Evolutionary conservation across 2,797 vertebrate species (phyloP).

Genomic region (Micrastur ruficollis): DNA sequence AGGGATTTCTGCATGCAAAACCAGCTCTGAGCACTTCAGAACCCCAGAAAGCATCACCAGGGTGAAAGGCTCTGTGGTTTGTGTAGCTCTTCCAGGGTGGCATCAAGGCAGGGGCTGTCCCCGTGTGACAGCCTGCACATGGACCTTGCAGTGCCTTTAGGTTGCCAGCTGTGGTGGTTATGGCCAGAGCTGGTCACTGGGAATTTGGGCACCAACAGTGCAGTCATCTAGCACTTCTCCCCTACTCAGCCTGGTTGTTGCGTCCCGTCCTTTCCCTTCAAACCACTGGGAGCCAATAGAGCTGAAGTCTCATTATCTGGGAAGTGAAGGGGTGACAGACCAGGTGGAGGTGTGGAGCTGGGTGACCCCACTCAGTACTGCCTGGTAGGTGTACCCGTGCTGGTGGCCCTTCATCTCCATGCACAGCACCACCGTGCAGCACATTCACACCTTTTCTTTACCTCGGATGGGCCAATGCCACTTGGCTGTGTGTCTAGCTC

Average conservation of each 20-base stretch:
- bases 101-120: not conserved
- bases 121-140: rapidly evolving
- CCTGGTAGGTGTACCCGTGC: not conserved
- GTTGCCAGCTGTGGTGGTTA: not conserved
- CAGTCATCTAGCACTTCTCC: not conserved
- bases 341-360: not conserved
- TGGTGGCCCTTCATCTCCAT: not conserved
- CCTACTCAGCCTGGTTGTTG: not conserved
- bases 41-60: not conserved
- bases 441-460: not conserved
- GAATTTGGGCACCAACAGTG: not conserved
- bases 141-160: not conserved
- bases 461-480: rapidly evolving
- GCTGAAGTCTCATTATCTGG: not conserved
- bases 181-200: not conserved
- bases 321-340: rapidly evolving
- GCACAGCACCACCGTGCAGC: not conserved
- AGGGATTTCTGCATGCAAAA: not conserved
- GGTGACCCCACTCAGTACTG: not conserved
- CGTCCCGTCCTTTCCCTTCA: not conserved
- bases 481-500: not conserved
- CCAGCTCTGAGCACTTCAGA: not conserved
- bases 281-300: not conserved
- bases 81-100: not conserved
- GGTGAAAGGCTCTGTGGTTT: not conserved